Percentiles rank a stretch among this genome's conserved stretches.
Evolutionary conservation across 2,113 vertebrate species (phyloP).

Genomic region (Phaethon lepturus): DNA sequence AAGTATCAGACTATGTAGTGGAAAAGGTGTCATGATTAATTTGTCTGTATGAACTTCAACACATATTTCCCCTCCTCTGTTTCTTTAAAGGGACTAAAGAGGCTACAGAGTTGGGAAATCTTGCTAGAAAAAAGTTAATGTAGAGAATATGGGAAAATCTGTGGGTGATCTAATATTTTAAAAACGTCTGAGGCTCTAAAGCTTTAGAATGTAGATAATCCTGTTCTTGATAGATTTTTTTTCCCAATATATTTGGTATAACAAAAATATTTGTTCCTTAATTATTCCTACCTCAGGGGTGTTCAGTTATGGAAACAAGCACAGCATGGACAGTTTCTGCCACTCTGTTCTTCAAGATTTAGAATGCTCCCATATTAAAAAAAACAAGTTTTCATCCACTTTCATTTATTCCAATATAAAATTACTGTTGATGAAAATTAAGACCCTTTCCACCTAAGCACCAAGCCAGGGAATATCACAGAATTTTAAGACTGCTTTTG

Average conservation of each 20-base stretch:
- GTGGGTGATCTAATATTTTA: background rate
- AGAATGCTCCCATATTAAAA: background rate
- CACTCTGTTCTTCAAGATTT: background rate
- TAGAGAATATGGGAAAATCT: background rate
- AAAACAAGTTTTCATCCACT: background rate
- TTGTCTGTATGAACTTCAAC: background rate
- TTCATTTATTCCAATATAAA: background rate
- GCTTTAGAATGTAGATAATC: background rate
- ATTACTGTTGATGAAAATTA: background rate
- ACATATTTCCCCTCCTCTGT: background rate
- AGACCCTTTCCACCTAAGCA: background rate
- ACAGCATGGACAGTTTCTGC: background rate
- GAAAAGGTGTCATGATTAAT: background rate
- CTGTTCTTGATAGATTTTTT: background rate
- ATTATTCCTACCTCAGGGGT: background rate
- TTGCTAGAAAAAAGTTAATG: background rate
- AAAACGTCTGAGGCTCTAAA: background rate
- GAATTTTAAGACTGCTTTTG: background rate
- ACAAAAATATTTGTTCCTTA: background rate
- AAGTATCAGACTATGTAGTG: background rate
- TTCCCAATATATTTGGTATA: background rate
- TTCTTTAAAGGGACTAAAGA: background rate
- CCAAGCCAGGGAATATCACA: background rate
- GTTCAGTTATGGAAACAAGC: background rate
- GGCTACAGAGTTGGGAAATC: background rate